Percentiles rank a stretch among this genome's conserved stretches.
phyloP scores from a whole-genome alignment of 2,113 vertebrate species.

The Catharus minimus region DNA sequence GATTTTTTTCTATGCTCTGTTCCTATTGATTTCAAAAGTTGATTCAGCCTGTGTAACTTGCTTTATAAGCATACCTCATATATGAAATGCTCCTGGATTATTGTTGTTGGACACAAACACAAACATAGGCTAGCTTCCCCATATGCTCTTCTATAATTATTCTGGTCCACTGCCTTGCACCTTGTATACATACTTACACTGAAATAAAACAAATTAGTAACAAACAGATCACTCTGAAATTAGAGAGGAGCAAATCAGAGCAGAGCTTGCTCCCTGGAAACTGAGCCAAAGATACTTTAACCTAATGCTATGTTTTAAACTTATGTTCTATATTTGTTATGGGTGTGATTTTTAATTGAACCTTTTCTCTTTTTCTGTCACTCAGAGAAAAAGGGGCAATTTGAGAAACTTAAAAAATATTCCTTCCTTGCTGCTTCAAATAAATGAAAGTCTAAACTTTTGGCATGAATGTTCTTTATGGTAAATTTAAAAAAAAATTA shows the following conservation, averaged over 20 bases:
- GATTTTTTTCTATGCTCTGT: not conserved
- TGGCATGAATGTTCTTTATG: not conserved
- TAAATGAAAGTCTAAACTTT: not conserved
- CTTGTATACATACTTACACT: not conserved
- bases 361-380: not conserved
- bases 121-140: not conserved
- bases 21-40: slow-evolving; percentile 1
- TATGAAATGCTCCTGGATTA: not conserved
- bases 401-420: not conserved
- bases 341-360: not conserved
- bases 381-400: not conserved
- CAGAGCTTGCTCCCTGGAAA: not conserved
- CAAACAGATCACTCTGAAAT: slow-evolving; percentile 3
- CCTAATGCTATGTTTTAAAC: not conserved
- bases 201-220: slow-evolving; percentile 3
- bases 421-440: not conserved
- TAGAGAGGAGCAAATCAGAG: not conserved
- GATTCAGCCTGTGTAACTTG: not conserved
- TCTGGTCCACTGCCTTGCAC: not conserved
- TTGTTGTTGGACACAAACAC: not conserved
- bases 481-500: not conserved
- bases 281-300: not conserved
- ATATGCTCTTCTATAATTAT: not conserved
- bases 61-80: not conserved
- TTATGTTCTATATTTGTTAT: not conserved